Conservation (phyloP, 2,888 invertebrate species). For the Oligia fasciuncula region DNA sequence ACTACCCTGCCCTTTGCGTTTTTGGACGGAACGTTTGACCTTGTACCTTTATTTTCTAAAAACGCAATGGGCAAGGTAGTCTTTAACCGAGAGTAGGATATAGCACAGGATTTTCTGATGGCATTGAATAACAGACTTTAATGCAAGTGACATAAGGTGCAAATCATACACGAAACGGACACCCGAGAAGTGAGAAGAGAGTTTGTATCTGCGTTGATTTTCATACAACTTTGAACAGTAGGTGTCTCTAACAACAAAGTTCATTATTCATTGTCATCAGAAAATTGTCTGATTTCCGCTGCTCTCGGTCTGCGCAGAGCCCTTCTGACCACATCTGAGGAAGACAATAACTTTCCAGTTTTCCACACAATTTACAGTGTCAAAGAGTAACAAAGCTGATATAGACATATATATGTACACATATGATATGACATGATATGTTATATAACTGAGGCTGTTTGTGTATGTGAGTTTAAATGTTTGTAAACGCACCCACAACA, state of each 20-base stretch:
- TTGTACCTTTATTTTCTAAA: not conserved
- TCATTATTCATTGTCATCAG: not conserved
- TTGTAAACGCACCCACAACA: too few species aligned
- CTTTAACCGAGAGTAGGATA: not conserved
- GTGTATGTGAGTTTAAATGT: too few species aligned
- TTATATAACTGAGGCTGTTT: too few species aligned
- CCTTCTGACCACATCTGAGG: not conserved
- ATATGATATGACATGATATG: too few species aligned
- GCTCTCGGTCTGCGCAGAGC: not conserved
- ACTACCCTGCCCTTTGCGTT: not conserved
- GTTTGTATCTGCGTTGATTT: not conserved
- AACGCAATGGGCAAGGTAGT: not conserved
- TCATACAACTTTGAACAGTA: not conserved
- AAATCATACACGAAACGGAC: not conserved
- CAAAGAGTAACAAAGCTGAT: slow-evolving; percentile 8
- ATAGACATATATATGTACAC: too few species aligned
- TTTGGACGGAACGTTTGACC: not conserved
- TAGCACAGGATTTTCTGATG: not conserved
- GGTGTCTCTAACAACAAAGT: not conserved
- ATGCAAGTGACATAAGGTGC: not conserved
- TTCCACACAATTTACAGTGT: not conserved
- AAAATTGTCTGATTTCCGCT: not conserved
- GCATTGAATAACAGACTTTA: not conserved
- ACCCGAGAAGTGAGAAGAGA: not conserved
- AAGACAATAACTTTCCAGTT: not conserved